Evolutionary conservation across 1,140 invertebrate species (phyloP), one percentile per base, ranked within the genome.

Genomic region (Lethocerus indicus): DNA sequence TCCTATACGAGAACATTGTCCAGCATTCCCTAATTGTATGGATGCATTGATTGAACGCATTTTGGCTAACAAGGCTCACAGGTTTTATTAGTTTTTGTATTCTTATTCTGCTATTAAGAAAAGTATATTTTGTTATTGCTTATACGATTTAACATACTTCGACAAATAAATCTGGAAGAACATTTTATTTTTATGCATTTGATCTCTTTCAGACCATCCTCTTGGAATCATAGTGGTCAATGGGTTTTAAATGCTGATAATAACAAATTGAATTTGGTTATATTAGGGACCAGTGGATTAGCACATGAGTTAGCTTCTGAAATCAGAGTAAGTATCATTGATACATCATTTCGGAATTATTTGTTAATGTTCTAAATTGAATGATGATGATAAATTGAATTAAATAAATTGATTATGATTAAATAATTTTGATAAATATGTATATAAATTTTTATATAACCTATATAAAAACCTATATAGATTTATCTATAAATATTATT

Each of bases 1-100:
- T 67, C 90, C 92, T 13, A 87, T 91, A 60, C 69, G 84, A 27
- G 91, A 95, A 64, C 87, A 92, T 63, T 97, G 93, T 64, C 89
- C 88, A 20, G 84, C 85, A 35, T 87, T 81, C 66, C 76, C 81
- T 48, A 83, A 86, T 67, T 96, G 91, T 64, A 82, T 92, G 66
- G 92, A 96, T 65, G 74, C 75, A 43, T 63, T 86, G n/a, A 81
- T 87, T 56, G 82, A 83, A 64, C 67, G 81, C 58, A 74, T 84
- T 58, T 68, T 87, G 50, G 72, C 76, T 36, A 75, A 77, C 29
- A 81, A 80, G 64, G 74, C 75, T 29, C 74, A 79, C 53, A 75
- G 76, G 73, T 77, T 60, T 40, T 28, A 25, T 24, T 32, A 21
- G n/a, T 13, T 41, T 41, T 43, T 27, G 46, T 47, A 36, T 32